phyloP scores from a whole-genome alignment of 2,113 vertebrate genomes.

The Myocastor coypus region DNA sequence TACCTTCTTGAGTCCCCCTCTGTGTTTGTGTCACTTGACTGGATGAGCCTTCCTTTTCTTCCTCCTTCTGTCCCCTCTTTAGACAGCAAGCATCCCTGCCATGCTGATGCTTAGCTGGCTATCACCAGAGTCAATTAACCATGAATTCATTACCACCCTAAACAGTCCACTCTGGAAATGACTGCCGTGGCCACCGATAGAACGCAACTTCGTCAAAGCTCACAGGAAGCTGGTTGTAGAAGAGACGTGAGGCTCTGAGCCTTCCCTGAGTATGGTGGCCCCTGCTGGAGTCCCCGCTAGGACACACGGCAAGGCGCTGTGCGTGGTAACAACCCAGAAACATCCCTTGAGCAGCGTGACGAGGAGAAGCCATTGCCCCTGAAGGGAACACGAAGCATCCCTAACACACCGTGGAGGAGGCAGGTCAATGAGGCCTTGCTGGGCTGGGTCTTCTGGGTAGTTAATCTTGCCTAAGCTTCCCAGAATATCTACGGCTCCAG shows the following conservation, averaged over 20 bases:
- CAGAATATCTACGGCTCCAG: neutral
- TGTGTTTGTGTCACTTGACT: neutral
- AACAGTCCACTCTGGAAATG: neutral
- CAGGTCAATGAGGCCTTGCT: neutral
- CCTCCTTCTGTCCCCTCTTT: neutral
- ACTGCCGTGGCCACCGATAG: neutral
- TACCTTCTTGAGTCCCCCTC: too few species aligned
- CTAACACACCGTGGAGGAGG: neutral
- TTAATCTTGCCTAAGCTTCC: neutral
- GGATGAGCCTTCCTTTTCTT: neutral
- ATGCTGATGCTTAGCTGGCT: neutral
- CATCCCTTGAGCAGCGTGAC: neutral
- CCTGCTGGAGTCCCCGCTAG: rapidly evolving
- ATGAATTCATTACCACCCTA: neutral
- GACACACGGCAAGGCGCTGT: rapidly evolving
- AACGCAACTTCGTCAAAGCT: neutral
- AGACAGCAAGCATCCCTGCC: neutral
- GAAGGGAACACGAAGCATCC: neutral
- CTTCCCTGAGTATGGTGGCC: rapidly evolving
- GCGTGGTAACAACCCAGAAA: neutral
- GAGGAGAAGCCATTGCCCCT: neutral
- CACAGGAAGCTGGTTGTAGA: neutral
- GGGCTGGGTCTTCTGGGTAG: neutral
- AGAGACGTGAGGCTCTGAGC: neutral
- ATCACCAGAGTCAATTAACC: slow-evolving; percentile 32